Base-by-base conservation (phyloP, 2,888 invertebrate species). In the Volucella bombylans region DNA sequence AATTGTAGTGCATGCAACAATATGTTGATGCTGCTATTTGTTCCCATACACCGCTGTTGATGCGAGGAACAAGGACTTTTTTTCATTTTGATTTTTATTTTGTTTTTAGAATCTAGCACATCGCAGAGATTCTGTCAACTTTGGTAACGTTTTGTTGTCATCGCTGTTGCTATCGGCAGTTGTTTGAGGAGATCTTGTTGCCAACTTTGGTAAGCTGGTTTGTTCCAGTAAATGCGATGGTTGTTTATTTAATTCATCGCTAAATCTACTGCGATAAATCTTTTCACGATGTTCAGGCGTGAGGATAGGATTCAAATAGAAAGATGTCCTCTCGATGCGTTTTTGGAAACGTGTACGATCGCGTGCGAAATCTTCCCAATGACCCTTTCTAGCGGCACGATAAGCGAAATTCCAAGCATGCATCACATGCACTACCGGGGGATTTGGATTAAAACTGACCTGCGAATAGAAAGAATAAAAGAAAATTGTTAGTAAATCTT, bases 361-460 rank as follows among this genome's bases (percentile, higher is more conserved):
- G 0, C 93, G 89, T 0, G 93, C 93, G 87, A 91, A 91, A 79
- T 92, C 90, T 89, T 94, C 94, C 95, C 95, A 95, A 74, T 93
- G 92, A 0, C 94, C 94, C 39, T 92, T 92, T 8, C 95, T 90
- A 10, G 94, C 94, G 61, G 93, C 93, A 6, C 93, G 90, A 82
- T 94, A 94, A 1, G 94, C 94, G 89, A 91, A 94, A 65, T 93
- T 90, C 94, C 94, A 95, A 1, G 93, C 93, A 6, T 93, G 89
- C 93, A 95, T 93, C 65, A 93, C 92, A 88, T 93, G 94, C 54
- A 94, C 93, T 80, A 92, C 91, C 31, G 31, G 31, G 0, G 94
- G 94, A 1, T 93, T 92, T 2, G 91, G 86, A 12, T 94, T 93
- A 89, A 94, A 94, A 10, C 91, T 92, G 31, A 94, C 94, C 94